Conservation (phyloP, 2,888 invertebrate species). For the Pheosia gnoma region DNA sequence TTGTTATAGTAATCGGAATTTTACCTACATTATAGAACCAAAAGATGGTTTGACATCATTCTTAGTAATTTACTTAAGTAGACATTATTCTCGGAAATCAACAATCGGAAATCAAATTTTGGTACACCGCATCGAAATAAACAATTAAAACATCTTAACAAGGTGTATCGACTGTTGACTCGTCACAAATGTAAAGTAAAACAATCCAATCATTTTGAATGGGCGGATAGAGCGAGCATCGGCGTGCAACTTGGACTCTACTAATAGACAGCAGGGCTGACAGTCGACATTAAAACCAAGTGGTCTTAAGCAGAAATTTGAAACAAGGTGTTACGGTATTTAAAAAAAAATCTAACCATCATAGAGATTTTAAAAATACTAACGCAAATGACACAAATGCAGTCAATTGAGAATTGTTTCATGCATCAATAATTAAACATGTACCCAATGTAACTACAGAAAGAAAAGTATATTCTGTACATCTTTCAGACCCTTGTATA, state of each 20-base stretch:
- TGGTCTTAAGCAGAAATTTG: no score
- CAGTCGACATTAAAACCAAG: not conserved
- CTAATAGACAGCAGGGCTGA: not conserved
- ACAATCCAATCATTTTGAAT: slow-evolving; percentile 2
- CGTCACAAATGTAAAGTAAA: not conserved
- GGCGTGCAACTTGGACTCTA: not conserved
- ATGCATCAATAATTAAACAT: no score
- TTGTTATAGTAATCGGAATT: no score
- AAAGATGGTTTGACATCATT: not conserved
- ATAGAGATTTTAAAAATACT: no score
- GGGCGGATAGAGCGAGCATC: slow-evolving; percentile 2
- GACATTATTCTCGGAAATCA: not conserved
- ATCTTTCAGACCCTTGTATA: no score
- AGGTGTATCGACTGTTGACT: slow-evolving; percentile 3
- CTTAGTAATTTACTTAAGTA: not conserved
- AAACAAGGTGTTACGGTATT: no score
- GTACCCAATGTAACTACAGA: no score
- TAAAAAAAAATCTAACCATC: no score
- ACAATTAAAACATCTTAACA: slow-evolving; percentile 1
- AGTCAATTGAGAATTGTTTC: no score
- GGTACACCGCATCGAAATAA: not conserved
- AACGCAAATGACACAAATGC: no score
- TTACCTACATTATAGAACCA: no score
- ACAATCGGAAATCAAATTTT: not conserved
- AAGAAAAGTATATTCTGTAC: no score